phyloP scores from a whole-genome alignment of 2,797 vertebrate genomes.

The Enteromius mattozi region DNA sequence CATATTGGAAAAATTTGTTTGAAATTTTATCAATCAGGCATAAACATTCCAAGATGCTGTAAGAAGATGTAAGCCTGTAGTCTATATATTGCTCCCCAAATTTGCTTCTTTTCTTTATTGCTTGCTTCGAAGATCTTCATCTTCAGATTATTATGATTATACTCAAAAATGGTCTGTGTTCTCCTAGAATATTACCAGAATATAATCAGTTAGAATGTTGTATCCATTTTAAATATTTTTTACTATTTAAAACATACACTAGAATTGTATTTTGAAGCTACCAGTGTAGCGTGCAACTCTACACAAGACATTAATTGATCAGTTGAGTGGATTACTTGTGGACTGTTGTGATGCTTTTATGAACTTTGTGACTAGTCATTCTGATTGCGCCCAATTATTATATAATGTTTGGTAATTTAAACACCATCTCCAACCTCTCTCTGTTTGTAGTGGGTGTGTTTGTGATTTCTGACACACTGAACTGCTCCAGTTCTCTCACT shows the following conservation, averaged over 20 bases:
- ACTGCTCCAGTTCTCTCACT: constrained; percentile 60
- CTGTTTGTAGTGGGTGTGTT: not conserved
- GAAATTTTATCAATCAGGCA: too few relatives aligned
- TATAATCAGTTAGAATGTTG: too few relatives aligned
- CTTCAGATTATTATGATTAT: too few relatives aligned
- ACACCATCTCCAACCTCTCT: constrained; percentile 41
- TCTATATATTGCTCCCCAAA: too few relatives aligned
- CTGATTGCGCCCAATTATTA: not conserved
- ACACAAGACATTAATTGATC: not conserved
- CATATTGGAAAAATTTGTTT: too few relatives aligned
- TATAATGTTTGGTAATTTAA: not conserved
- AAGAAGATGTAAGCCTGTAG: too few relatives aligned
- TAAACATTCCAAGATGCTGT: too few relatives aligned
- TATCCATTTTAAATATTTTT: too few relatives aligned
- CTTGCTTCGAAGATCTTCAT: too few relatives aligned
- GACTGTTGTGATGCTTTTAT: not conserved
- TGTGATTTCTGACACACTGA: constrained; percentile 8
- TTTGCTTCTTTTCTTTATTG: too few relatives aligned
- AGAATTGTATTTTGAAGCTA: not conserved
- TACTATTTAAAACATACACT: not conserved
- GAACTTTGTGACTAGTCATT: not conserved
- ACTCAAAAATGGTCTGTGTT: too few relatives aligned
- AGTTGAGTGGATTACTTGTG: not conserved
- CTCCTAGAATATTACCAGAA: too few relatives aligned
- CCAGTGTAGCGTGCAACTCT: not conserved